Evolutionary conservation across 2,888 invertebrate genomes (phyloP).

Genomic region (Volucella bombylans): DNA sequence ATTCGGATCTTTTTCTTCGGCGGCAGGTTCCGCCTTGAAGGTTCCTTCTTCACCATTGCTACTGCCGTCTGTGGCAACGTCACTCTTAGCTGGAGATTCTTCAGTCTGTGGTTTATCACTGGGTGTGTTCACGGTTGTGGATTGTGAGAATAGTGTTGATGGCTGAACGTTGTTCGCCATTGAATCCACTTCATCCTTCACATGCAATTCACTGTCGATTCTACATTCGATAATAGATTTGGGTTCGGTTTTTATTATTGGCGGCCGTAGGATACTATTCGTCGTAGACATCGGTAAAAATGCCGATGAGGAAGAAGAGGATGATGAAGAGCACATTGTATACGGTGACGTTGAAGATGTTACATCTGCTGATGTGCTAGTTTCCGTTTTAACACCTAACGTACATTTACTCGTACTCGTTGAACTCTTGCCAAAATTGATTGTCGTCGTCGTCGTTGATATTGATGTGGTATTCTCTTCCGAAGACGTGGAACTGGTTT

Average conservation of each 20-base stretch:
- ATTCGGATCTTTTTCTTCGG: neutral
- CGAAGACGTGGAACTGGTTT: slow-evolving; percentile 59
- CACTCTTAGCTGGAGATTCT: slow-evolving; percentile 67
- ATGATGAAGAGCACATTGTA: slow-evolving; percentile 50
- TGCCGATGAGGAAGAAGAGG: slow-evolving; percentile 56
- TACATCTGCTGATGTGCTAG: slow-evolving; percentile 63
- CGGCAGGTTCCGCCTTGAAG: slow-evolving; percentile 35
- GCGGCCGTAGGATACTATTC: slow-evolving; percentile 64
- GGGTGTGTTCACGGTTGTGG: slow-evolving; percentile 42
- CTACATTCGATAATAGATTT: slow-evolving; percentile 74
- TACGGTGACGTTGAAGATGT: slow-evolving; percentile 69
- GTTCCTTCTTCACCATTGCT: slow-evolving; percentile 28
- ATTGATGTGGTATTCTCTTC: slow-evolving; percentile 47
- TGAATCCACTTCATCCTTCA: slow-evolving; percentile 65
- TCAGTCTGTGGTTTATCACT: slow-evolving; percentile 73
- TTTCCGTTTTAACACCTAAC: slow-evolving; percentile 49
- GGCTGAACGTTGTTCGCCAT: slow-evolving; percentile 27
- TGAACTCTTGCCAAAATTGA: slow-evolving; percentile 52
- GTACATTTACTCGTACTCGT: slow-evolving; percentile 55
- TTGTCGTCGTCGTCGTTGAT: slow-evolving; percentile 58
- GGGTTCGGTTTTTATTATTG: slow-evolving; percentile 69
- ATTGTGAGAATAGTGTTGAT: slow-evolving; percentile 46
- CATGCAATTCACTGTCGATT: slow-evolving; percentile 62
- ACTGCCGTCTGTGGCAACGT: slow-evolving; percentile 48
- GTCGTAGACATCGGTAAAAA: slow-evolving; percentile 59